Evolutionary conservation across 2,888 invertebrate species (phyloP), one percentile per base, ranked within the genome.

Genomic region (Bellardia bayeri): DNA sequence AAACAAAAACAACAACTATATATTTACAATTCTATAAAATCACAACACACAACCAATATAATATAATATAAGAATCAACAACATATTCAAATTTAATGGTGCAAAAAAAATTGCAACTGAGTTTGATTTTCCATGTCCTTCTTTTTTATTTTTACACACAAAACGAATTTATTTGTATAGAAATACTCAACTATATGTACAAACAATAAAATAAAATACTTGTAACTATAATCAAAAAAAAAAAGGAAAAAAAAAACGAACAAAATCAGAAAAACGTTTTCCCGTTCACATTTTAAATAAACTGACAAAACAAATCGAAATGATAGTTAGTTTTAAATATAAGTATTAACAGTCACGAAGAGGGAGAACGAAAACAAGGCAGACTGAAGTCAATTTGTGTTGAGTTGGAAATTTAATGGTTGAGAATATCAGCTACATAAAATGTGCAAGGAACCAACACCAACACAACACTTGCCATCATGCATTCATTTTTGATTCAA

Each of bases 71-170:
- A 75, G 66, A 82, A 58, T 75, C 66, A 82, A 82, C 82, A 82
- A 82, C 74, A 82, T 75, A 86, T 82, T 86, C 74, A 86, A 86
- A 82, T 16, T 76, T 82, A 86, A 86, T 86, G 86, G 79, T 23
- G 61, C 82, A 86, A 74, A 82, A 79, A n/a, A 86, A 54, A 63
- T 75, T 82, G 66, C 82, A 82, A 78, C 61, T 72, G 14, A 42
- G 40, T 66, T 66, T 42, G 54, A 9, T 56, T 42, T 63, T 45
- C 37, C 33, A 74, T 33, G 3, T 14, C 6, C 64, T 64, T 78
- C n/a, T 45, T 9, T 13, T 58, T 42, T 66, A 30, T 56, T n/a
- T 45, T 45, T 30, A 30, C 30, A 58, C 16, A 75, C 23, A 33
- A 74, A 37, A 40, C 0, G 23, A 23, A 63, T 71, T 33, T 40